phyloP scores from a whole-genome alignment of 2,888 invertebrate genomes.

The Lasioglossum zephyrum region DNA sequence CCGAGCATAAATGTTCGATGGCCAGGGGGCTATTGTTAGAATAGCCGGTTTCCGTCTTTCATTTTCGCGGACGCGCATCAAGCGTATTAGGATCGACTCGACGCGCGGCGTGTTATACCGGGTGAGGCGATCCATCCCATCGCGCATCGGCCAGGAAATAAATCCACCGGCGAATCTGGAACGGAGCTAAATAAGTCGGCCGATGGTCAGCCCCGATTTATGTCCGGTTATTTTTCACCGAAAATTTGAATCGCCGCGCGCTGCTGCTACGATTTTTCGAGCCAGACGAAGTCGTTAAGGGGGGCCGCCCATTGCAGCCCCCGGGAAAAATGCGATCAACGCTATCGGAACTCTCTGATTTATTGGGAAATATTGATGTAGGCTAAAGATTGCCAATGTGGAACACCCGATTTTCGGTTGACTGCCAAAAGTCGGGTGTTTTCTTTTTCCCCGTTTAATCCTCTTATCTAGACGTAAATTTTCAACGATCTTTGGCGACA shows the following conservation, averaged over 20 bases:
- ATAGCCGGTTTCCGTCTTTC: constrained; percentile 24
- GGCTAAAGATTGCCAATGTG: neutral
- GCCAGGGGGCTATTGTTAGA: constrained; percentile 21
- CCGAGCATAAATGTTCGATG: constrained; percentile 33
- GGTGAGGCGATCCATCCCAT: constrained; percentile 33
- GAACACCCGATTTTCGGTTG: neutral
- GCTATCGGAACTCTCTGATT: neutral
- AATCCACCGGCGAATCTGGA: constrained; percentile 36
- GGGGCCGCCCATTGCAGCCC: neutral
- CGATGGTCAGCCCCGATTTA: constrained; percentile 12
- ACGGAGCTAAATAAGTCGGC: constrained; percentile 51
- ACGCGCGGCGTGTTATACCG: constrained; percentile 9
- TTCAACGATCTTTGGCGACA: neutral
- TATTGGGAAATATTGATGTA: neutral
- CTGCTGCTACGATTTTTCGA: neutral
- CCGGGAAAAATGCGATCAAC: neutral
- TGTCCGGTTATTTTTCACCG: constrained; percentile 39
- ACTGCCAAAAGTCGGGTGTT: neutral
- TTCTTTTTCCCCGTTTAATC: neutral
- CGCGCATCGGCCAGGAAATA: constrained; percentile 36
- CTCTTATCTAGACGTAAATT: neutral
- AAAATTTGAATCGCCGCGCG: constrained; percentile 16
- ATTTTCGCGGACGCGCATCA: constrained; percentile 41
- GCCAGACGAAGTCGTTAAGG: neutral
- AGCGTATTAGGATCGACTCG: constrained; percentile 48